Conservation (phyloP, 2,888 invertebrate genomes). For the Drosophila quasianomalipes region DNA sequence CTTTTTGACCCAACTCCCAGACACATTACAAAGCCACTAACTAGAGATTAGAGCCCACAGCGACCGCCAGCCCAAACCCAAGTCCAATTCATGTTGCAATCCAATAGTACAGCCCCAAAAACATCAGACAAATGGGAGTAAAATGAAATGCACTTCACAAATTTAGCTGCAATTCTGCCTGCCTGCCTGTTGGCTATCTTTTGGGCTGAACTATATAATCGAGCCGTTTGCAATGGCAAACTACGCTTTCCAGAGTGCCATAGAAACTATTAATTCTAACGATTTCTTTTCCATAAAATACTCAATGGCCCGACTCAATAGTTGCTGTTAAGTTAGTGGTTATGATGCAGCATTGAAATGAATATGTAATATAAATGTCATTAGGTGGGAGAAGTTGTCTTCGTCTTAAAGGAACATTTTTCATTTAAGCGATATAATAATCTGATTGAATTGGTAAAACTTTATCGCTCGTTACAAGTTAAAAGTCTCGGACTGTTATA, state of each 20-base stretch:
- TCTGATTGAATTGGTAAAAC: not conserved
- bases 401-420: not conserved
- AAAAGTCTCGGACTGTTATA: not conserved
- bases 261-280: slow-evolving; percentile 7
- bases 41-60: slow-evolving; percentile 25
- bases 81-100: slow-evolving; percentile 26
- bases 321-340: not conserved
- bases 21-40: slow-evolving; percentile 33
- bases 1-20: not conserved
- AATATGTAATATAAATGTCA: not conserved
- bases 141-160: slow-evolving; percentile 21
- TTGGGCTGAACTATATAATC: not conserved
- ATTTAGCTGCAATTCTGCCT: slow-evolving; percentile 1
- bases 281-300: not conserved
- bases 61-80: slow-evolving; percentile 7
- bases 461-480: not conserved
- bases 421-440: not conserved
- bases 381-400: not conserved
- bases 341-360: not conserved
- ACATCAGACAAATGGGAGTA: not conserved
- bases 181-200: not conserved
- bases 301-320: not conserved
- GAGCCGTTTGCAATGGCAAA: slow-evolving; percentile 5
- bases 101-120: not conserved
- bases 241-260: not conserved